Evolutionary conservation across 92 coral and sea anemone genomes (phyloP).

Genomic region (Porites rus): DNA sequence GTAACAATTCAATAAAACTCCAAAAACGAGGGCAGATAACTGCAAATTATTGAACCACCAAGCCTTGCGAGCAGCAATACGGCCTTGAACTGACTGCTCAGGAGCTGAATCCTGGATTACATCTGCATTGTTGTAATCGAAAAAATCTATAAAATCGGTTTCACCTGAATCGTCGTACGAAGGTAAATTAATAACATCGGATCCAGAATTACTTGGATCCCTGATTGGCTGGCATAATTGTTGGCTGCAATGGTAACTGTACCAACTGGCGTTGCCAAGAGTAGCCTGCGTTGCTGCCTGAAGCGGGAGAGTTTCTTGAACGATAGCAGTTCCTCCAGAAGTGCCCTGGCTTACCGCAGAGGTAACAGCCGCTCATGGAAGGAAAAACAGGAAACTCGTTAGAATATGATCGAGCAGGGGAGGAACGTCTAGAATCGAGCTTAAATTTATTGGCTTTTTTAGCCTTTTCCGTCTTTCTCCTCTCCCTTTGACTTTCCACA

Average conservation of each 20-base stretch:
- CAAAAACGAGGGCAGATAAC: no score
- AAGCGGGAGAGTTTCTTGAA: no score
- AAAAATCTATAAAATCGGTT: neutral
- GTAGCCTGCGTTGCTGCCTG: neutral
- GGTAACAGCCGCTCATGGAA: conserved; percentile 16
- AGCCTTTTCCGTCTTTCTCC: conserved; percentile 23
- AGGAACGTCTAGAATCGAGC: neutral
- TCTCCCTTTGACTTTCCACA: no score
- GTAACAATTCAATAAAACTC: no score
- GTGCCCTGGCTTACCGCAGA: no score
- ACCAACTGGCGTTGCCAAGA: neutral
- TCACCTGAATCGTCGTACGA: neutral
- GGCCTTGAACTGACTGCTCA: conserved; percentile 47
- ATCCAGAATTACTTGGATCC: neutral
- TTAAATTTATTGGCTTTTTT: conserved; percentile 28
- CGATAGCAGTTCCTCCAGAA: no score
- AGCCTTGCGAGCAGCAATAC: conserved; percentile 20
- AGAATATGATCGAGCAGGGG: neutral
- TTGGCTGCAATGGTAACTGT: neutral
- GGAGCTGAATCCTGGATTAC: neutral
- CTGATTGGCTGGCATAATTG: neutral
- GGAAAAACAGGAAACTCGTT: neutral
- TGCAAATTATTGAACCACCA: conserved; percentile 69
- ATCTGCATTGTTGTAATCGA: neutral
- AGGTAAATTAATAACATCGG: neutral